These are phyloP conservation scores for Pachliopta kotzebuea DNA, from an alignment of 2,888 invertebrate species.

Conservation along the genomic window DNA sequence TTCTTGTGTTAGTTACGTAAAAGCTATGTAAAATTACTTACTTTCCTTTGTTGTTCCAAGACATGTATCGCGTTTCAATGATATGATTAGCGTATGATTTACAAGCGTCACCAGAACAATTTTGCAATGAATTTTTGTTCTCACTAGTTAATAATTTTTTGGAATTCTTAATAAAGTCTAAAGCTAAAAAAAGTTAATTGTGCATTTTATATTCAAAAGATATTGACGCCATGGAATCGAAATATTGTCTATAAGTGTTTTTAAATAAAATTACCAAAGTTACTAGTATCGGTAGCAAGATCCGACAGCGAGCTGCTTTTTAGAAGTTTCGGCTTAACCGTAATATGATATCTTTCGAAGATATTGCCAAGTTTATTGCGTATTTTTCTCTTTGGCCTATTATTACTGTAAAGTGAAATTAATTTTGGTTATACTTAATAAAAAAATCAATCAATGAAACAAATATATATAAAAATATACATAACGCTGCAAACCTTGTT, in stretches of 20 bases:
- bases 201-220: conserved; percentile 1
- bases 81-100: conserved; percentile 40
- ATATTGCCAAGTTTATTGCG: conserved; percentile 46
- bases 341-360: conserved; percentile 65
- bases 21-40: conserved; percentile 41
- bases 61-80: conserved; percentile 53
- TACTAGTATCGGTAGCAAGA: conserved; percentile 54
- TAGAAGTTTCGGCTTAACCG: conserved; percentile 62
- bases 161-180: conserved; percentile 52
- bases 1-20: neutral
- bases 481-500: neutral
- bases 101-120: conserved; percentile 55
- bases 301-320: conserved; percentile 66
- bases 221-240: neutral
- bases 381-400: conserved; percentile 48
- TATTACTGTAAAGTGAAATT: conserved; percentile 27
- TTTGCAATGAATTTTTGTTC: conserved; percentile 34
- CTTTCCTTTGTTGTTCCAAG: conserved; percentile 64
- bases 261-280: conserved; percentile 63
- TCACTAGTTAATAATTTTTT: conserved; percentile 39
- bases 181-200: conserved; percentile 43
- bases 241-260: neutral
- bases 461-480: neutral
- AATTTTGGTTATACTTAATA: neutral
- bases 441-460: neutral